Evolutionary conservation across 2,113 vertebrate species (phyloP).

Genomic region (Halichoerus grypus): DNA sequence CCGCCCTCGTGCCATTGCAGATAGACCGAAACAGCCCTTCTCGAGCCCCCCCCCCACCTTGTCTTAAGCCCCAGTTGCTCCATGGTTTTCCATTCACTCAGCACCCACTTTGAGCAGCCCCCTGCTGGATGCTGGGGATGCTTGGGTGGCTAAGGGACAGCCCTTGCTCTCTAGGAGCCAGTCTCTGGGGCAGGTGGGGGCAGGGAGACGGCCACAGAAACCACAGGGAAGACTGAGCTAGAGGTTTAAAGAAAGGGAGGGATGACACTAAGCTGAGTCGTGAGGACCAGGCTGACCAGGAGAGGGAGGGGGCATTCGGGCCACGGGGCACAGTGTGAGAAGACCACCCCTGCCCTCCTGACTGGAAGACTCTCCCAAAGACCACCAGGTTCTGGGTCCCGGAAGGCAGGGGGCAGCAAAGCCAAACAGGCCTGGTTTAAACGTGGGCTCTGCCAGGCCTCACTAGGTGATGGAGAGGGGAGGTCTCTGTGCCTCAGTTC

Average conservation of each 20-base stretch:
- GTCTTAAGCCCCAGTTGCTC: not conserved
- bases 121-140: not conserved
- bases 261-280: not conserved
- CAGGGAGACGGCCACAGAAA: rapidly evolving
- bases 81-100: not conserved
- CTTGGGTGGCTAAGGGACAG: not conserved
- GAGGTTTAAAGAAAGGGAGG: not conserved
- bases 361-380: not conserved
- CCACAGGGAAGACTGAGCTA: not conserved
- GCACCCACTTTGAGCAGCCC: not conserved
- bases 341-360: not conserved
- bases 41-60: too few relatives aligned
- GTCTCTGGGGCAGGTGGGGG: too few relatives aligned
- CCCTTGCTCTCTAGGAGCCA: not conserved
- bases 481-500: constrained; percentile 13
- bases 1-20: too few relatives aligned
- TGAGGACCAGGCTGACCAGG: not conserved
- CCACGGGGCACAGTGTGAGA: not conserved
- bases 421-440: not conserved
- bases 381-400: not conserved
- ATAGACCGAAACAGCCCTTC: not conserved
- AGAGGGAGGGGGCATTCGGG: not conserved
- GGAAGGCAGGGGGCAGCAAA: not conserved
- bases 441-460: not conserved
- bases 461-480: not conserved